Conservation (phyloP, 2,888 invertebrate species). For the Cryptosula pallasiana region DNA sequence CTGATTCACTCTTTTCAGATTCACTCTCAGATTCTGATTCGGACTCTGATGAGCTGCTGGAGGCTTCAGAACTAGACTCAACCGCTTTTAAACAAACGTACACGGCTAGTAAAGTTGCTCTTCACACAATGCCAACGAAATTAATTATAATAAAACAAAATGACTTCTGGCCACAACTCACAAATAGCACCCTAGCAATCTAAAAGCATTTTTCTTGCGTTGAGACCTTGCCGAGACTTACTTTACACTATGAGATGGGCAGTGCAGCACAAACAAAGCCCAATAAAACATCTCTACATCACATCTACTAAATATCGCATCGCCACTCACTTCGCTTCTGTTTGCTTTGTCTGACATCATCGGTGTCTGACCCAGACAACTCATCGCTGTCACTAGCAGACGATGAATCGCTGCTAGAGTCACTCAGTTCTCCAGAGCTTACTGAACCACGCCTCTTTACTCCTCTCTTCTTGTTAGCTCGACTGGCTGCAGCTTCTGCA, state of each 20-base stretch:
- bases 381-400: not conserved
- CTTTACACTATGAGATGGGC: too few relatives aligned
- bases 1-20: constrained; percentile 33
- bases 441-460: not conserved
- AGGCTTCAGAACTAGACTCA: constrained; percentile 7
- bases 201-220: too few relatives aligned
- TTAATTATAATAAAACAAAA: too few relatives aligned
- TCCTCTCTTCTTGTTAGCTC: not conserved
- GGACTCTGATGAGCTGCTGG: constrained; percentile 12
- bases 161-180: too few relatives aligned
- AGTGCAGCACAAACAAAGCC: too few relatives aligned
- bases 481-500: not conserved
- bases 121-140: too few relatives aligned
- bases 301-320: too few relatives aligned
- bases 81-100: too few relatives aligned
- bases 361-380: not conserved
- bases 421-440: not conserved
- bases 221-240: too few relatives aligned
- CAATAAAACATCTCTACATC: too few relatives aligned
- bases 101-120: too few relatives aligned
- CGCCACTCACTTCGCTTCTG: not conserved
- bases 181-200: too few relatives aligned
- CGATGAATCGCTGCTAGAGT: not conserved
- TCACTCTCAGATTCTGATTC: not conserved
- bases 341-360: not conserved